A percentile compares a stretch with the other conserved stretches of the same genome.
These are phyloP conservation scores for Hyperoplus immaculatus DNA, from an alignment of 2,797 vertebrate genomes.

Conservation along the genomic window DNA sequence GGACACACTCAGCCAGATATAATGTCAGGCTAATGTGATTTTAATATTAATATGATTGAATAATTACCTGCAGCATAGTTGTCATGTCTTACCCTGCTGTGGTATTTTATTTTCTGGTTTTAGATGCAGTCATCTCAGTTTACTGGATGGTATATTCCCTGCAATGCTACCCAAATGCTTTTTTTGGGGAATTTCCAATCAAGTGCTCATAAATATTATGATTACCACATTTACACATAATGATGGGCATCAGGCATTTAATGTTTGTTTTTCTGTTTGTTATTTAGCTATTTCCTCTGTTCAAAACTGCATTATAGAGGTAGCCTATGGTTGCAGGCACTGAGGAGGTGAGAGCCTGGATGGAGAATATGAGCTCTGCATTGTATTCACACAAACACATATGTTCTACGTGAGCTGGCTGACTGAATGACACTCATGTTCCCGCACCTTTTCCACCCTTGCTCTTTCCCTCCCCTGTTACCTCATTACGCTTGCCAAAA, in stretches of 20 bases:
- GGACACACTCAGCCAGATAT: background rate
- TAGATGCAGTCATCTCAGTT: background rate
- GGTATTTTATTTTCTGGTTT: background rate
- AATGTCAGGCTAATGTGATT: background rate
- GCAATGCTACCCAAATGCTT: background rate
- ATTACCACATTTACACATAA: background rate
- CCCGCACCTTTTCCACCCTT: constrained; percentile 15
- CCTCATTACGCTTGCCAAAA: constrained; percentile 45
- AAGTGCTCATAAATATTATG: background rate
- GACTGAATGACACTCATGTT: constrained; percentile 16
- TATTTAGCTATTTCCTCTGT: background rate
- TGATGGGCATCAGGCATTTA: background rate
- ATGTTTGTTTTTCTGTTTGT: background rate
- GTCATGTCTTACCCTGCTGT: background rate
- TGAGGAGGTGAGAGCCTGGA: background rate
- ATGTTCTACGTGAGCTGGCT: background rate
- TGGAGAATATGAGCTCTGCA: constrained; percentile 15
- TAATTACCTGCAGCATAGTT: constrained; percentile 7
- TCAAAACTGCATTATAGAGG: background rate
- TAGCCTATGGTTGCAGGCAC: background rate
- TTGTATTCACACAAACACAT: constrained; percentile 22
- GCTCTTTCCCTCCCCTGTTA: constrained; percentile 29
- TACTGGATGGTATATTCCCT: background rate
- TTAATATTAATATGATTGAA: background rate
- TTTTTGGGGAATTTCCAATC: background rate